Percentiles rank a stretch among this genome's conserved stretches.
Conservation (phyloP, 2,113 vertebrate species). For the Pachyramphus minor region DNA sequence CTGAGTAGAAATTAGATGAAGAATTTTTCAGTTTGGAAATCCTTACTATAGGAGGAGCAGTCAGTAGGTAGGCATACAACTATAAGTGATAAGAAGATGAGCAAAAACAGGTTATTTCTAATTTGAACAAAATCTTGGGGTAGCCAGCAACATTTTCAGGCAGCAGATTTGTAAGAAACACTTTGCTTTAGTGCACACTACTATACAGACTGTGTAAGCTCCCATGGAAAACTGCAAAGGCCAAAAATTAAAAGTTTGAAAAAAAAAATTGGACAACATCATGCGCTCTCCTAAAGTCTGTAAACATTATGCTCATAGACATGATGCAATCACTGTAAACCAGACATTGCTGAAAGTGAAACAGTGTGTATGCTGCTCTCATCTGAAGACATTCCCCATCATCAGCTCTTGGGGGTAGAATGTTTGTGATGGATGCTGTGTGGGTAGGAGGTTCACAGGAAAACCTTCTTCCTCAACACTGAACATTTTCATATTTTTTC, state of each 20-base stretch:
- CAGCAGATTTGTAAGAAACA: neutral
- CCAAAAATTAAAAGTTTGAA: neutral
- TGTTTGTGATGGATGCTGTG: neutral
- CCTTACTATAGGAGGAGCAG: neutral
- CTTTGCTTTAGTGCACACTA: neutral
- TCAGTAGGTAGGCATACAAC: neutral
- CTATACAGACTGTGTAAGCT: neutral
- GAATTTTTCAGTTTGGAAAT: neutral
- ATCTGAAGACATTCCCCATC: neutral
- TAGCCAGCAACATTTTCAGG: neutral
- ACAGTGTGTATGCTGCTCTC: neutral
- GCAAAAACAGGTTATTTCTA: neutral
- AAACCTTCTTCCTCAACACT: neutral
- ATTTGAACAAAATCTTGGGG: neutral
- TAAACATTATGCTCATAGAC: neutral
- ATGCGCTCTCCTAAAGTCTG: neutral
- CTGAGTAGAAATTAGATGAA: neutral
- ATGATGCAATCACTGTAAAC: neutral
- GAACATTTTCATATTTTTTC: neutral
- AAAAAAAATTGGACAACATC: neutral
- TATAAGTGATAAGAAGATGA: neutral
- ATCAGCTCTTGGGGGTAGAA: neutral
- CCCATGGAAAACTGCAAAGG: neutral
- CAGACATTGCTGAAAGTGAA: neutral
- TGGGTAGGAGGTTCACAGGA: neutral